phyloP scores from a whole-genome alignment of 64 coral and sea anemone species.

The Montipora efflorescens region DNA sequence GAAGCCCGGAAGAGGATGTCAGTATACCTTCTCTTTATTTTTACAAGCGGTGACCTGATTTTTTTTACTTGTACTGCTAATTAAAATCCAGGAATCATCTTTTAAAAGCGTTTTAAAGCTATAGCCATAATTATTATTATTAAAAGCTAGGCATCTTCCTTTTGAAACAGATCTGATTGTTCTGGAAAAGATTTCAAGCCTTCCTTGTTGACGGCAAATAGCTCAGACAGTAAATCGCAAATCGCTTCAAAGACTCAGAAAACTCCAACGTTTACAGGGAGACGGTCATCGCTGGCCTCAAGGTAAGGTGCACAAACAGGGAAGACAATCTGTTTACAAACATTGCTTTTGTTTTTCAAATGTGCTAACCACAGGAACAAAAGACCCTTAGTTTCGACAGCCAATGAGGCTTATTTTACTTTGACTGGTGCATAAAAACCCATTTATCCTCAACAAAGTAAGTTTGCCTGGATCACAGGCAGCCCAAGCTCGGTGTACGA shows the following conservation, averaged over 20 bases:
- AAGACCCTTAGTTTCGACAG: too few relatives aligned
- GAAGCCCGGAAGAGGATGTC: neutral
- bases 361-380: too few relatives aligned
- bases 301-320: neutral
- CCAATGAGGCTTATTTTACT: too few relatives aligned
- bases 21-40: neutral
- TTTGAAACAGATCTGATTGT: neutral
- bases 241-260: neutral
- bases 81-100: too few relatives aligned
- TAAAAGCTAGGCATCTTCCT: too few relatives aligned
- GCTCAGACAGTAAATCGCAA: neutral
- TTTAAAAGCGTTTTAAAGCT: too few relatives aligned
- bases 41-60: neutral
- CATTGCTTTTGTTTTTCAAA: too few relatives aligned
- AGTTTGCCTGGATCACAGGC: too few relatives aligned
- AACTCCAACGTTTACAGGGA: slow-evolving; percentile 16
- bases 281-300: neutral
- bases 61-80: neutral
- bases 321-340: too few relatives aligned
- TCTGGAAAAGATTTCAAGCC: neutral
- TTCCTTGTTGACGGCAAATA: neutral
- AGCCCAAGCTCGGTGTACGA: too few relatives aligned
- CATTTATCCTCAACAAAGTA: too few relatives aligned
- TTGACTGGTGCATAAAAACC: too few relatives aligned
- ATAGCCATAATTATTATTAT: neutral